These are phyloP conservation scores for Periphyllus acericola DNA, from an alignment of 2,888 invertebrate species.

Conservation along the genomic window DNA sequence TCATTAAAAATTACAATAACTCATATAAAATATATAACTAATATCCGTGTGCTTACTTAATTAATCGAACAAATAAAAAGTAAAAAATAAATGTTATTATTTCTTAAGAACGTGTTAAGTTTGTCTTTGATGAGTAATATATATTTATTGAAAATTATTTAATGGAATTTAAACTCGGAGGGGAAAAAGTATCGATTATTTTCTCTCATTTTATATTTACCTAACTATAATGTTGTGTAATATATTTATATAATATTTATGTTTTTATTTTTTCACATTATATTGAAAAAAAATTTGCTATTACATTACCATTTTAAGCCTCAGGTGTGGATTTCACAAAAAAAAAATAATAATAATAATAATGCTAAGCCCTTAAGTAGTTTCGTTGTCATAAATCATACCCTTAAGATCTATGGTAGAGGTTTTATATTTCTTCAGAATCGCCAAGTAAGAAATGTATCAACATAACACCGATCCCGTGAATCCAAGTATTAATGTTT, in stretches of 20 bases:
- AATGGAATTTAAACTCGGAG: background rate
- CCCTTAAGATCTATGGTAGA: background rate
- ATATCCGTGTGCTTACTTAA: background rate
- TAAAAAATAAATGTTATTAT: background rate
- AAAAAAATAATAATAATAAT: background rate
- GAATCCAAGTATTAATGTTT: slow-evolving; percentile 21
- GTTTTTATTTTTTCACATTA: background rate
- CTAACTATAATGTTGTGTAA: no score
- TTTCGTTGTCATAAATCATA: background rate
- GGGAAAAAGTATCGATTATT: background rate
- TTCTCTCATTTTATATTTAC: background rate
- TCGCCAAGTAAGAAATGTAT: background rate
- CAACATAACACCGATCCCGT: background rate
- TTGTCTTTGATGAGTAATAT: background rate
- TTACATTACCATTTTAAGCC: background rate
- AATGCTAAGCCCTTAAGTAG: background rate
- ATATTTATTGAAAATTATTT: background rate
- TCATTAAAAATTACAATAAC: no score
- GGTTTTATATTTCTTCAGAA: background rate
- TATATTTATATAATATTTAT: no score
- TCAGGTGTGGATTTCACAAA: background rate
- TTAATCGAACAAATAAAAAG: background rate
- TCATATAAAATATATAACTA: background rate
- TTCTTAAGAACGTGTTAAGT: background rate
- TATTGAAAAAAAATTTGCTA: background rate